Percentiles rank a stretch among this genome's conserved stretches.
These are phyloP conservation scores for Tonatia bakeri DNA, from an alignment of 2,113 vertebrate genomes.

Conservation along the genomic window DNA sequence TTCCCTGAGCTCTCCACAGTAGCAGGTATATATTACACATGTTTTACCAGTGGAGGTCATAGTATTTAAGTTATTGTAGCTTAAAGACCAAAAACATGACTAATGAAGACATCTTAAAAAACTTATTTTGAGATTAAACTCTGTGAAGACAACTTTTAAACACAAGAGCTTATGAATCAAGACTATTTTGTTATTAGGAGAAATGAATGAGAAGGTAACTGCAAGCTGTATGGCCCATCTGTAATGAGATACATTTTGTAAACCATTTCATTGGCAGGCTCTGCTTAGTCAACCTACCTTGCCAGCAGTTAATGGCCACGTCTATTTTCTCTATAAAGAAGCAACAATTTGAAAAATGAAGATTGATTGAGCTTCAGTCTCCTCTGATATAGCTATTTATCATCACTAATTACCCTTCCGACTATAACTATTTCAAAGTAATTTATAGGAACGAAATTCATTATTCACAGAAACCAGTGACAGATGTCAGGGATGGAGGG, in stretches of 20 bases:
- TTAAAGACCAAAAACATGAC: not conserved
- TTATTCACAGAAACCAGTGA: conserved; percentile 54
- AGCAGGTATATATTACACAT: not conserved
- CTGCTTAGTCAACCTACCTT: not conserved
- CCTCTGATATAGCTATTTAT: conserved; percentile 61
- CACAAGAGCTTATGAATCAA: not conserved
- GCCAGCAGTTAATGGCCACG: conserved; percentile 1
- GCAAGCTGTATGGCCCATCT: not conserved
- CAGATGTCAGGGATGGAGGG: conserved; percentile 49
- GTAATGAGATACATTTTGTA: not conserved
- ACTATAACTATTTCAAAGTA: conserved; percentile 51
- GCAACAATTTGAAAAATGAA: conserved; percentile 54
- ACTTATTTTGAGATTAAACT: conserved; percentile 32
- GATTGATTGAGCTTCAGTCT: conserved; percentile 37
- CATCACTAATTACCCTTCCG: conserved; percentile 57
- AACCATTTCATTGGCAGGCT: conserved; percentile 4
- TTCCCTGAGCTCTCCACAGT: not conserved
- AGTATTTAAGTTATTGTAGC: not conserved
- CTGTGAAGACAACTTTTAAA: not conserved
- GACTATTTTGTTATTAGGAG: not conserved
- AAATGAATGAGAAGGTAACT: not conserved
- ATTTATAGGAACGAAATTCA: conserved; percentile 60
- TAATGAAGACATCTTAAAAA: not conserved
- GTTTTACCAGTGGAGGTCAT: not conserved
- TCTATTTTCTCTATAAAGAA: conserved; percentile 8